Evolutionary conservation across 2,797 vertebrate genomes (phyloP), one percentile per base, ranked within the genome.

Genomic region (Myiotriccus ornatus): DNA sequence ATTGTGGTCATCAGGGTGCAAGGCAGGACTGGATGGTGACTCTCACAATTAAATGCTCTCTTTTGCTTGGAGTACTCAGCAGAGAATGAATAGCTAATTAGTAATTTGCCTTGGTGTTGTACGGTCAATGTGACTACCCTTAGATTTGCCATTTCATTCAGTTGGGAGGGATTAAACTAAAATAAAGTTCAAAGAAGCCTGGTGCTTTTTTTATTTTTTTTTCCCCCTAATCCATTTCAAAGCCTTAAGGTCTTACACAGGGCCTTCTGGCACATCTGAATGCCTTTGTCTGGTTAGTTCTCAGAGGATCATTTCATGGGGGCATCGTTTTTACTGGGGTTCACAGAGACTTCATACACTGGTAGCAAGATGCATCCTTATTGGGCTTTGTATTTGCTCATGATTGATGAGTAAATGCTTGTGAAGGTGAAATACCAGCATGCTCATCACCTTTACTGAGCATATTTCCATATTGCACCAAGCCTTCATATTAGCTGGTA

Each of bases 401-500:
- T 65, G 62, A 67, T 3, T 65, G 46, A 81, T 35, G 16, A 86
- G 34, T 34, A 73, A 88, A 79, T 43, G 25, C 32, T 71, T 71
- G 27, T 68, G 88, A 91, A 70, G 74, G 87, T 49, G 74, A 86
- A 84, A 81, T 70, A 69, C 14, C 49, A 53, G 37, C 44, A 77
- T 25, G 23, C 19, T 88, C 6, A 3, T 65, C 80, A 80, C n/a
- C 49, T 89, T 95, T 87, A 67, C 44, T 20, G 20, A 92, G 74
- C 57, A 62, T 82, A 96, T 92, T 87, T 89, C 87, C 39, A 76
- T 70, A 76, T 93, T 96, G 93, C 81, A 71, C 53, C 34, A n/a
- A 87, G 57, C 24, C 64, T 89, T 91, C 39, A 5, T 67, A 89
- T 63, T 67, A 56, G 94, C 96, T 95, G 83, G 97, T 97, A 88